Evolutionary conservation across 2,888 invertebrate genomes (phyloP).

Genomic region (Netelia melanura): DNA sequence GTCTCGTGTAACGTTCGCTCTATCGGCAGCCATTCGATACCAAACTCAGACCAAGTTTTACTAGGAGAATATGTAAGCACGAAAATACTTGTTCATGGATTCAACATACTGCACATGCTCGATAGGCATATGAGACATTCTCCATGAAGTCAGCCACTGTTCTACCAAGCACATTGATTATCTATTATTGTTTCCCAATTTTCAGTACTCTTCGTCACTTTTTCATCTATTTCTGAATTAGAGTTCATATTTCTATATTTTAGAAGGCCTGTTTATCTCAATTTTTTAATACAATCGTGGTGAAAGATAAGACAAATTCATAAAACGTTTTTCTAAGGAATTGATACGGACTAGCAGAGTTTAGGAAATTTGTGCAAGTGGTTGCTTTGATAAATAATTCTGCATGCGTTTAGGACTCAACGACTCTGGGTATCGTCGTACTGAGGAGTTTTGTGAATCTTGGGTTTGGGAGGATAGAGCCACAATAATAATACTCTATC

Average conservation of each 20-base stretch:
- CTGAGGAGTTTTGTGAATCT: neutral
- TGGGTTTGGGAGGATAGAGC: neutral
- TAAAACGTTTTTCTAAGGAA: neutral
- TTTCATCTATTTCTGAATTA: neutral
- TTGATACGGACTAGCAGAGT: neutral
- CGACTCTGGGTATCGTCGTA: neutral
- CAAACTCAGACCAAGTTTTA: constrained; percentile 78
- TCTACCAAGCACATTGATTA: no score
- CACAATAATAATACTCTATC: neutral
- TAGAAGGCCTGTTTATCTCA: neutral
- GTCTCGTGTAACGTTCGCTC: constrained; percentile 11
- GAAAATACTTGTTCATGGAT: constrained; percentile 9
- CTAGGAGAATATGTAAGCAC: constrained; percentile 76
- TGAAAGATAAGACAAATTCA: neutral
- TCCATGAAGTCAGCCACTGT: neutral
- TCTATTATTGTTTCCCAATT: no score
- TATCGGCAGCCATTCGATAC: constrained; percentile 79
- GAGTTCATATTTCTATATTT: neutral
- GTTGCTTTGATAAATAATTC: neutral
- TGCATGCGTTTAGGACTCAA: neutral
- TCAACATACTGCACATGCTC: neutral
- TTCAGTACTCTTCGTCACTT: no score
- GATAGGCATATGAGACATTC: neutral
- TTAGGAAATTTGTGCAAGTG: constrained; percentile 42
- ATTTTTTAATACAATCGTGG: neutral